Conservation (phyloP, 2,797 vertebrate species). For the Manis pentadactyla region DNA sequence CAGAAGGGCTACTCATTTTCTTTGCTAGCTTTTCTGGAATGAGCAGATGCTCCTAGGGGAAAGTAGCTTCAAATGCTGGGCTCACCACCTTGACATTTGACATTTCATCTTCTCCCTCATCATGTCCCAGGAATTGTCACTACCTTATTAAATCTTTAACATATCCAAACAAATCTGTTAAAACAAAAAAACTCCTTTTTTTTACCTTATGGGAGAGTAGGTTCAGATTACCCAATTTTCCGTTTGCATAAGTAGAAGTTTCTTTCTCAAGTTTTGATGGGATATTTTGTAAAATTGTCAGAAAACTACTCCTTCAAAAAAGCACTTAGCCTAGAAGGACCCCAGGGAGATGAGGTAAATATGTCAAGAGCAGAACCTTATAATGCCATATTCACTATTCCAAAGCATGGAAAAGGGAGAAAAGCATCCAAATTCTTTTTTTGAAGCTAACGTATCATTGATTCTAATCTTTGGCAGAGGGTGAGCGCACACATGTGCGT, state of each 20-base stretch:
- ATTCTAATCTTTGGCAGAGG: background rate
- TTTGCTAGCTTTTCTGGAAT: background rate
- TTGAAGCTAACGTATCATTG: background rate
- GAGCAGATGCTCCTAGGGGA: background rate
- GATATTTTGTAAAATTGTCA: background rate
- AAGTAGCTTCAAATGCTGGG: background rate
- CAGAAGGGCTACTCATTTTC: background rate
- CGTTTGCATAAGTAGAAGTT: background rate
- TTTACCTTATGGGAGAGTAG: background rate
- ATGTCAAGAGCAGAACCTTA: background rate
- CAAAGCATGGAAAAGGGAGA: background rate
- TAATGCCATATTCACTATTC: background rate
- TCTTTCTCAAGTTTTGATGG: background rate
- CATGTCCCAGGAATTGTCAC: background rate
- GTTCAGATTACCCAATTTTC: background rate
- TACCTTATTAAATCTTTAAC: background rate
- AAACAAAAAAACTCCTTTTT: too few relatives aligned
- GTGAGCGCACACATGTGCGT: accelerated
- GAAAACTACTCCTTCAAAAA: background rate
- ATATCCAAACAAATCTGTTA: background rate
- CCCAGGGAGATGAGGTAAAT: accelerated
- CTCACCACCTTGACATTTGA: background rate
- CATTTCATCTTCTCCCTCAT: background rate
- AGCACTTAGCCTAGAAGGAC: background rate
- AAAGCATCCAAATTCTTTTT: too few relatives aligned